These are phyloP conservation scores for Opisthograptis luteolata DNA, from an alignment of 2,888 invertebrate genomes.

Conservation along the genomic window DNA sequence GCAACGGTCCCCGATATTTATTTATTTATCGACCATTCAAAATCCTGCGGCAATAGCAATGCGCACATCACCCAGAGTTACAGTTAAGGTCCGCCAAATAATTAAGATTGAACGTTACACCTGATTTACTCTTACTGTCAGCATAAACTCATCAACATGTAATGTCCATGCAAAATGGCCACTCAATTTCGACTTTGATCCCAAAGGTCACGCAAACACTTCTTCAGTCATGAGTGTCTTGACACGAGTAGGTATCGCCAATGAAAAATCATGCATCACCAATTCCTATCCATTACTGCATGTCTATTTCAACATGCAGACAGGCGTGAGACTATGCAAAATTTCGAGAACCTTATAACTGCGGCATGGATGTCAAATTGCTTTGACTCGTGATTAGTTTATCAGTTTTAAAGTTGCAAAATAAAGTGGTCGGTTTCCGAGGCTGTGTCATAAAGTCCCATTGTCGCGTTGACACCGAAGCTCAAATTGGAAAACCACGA, in stretches of 20 bases:
- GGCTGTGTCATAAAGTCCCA: conserved; percentile 34
- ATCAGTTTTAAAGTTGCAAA: conserved; percentile 1
- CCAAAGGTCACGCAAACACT: conserved; percentile 16
- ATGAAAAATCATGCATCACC: conserved; percentile 26
- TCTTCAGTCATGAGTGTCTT: conserved; percentile 11
- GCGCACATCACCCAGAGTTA: no score
- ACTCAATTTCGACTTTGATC: neutral
- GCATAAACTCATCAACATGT: neutral
- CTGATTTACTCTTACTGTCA: no score
- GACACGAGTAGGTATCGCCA: conserved; percentile 17
- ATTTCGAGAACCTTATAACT: conserved; percentile 1
- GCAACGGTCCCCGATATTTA: no score
- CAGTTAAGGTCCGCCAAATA: no score
- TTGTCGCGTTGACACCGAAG: conserved; percentile 41
- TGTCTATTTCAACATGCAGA: conserved; percentile 1
- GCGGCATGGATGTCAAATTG: neutral
- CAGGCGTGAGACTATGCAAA: neutral
- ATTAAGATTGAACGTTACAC: no score
- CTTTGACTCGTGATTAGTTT: neutral
- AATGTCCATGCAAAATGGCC: conserved; percentile 1
- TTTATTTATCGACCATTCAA: no score
- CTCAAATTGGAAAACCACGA: conserved; percentile 46
- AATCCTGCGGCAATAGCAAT: no score
- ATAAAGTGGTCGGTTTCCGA: conserved; percentile 3
- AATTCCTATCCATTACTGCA: conserved; percentile 16